Evolutionary conservation across 2,797 vertebrate genomes (phyloP).

Genomic region (Pseudomugil gertrudae): DNA sequence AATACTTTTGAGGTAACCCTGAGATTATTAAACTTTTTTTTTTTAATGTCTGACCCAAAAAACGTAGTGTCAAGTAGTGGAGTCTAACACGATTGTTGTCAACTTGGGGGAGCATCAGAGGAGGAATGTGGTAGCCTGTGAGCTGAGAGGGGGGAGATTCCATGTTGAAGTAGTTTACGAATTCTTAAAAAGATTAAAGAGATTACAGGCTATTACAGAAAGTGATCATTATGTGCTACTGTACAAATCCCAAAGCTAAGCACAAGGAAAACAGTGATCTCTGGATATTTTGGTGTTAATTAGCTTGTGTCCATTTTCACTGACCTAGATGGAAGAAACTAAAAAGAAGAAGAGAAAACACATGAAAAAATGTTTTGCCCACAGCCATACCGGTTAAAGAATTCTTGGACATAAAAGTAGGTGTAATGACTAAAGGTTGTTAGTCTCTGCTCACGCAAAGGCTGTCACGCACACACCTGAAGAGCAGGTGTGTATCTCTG

Average conservation of each 20-base stretch:
- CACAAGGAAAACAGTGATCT: conserved; percentile 11
- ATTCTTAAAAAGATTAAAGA: conserved; percentile 51
- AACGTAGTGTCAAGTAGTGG: too few species aligned
- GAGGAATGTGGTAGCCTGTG: conserved; percentile 26
- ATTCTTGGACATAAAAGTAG: conserved; percentile 78
- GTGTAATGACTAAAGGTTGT: conserved; percentile 75
- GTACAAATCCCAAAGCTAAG: conserved; percentile 12
- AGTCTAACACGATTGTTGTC: neutral
- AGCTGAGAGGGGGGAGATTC: conserved; percentile 2
- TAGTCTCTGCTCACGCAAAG: conserved; percentile 70
- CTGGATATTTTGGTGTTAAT: conserved; percentile 17
- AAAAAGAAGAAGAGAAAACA: conserved; percentile 9
- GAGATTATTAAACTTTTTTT: neutral
- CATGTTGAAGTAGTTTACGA: conserved; percentile 7
- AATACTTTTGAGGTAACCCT: neutral
- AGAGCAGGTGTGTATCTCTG: conserved; percentile 62
- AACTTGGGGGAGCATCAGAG: neutral
- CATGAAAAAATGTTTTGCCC: conserved; percentile 59
- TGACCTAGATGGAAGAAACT: conserved; percentile 1
- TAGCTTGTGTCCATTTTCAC: conserved; percentile 46
- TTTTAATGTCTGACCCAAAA: neutral
- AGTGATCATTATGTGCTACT: conserved; percentile 22
- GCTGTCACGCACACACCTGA: conserved; percentile 67
- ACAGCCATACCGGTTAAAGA: conserved; percentile 62
- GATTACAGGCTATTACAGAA: conserved; percentile 36